Evolutionary conservation across 1,140 invertebrate species (phyloP), one percentile per base, ranked within the genome.

Genomic region (Eupristina koningsbergeri): DNA sequence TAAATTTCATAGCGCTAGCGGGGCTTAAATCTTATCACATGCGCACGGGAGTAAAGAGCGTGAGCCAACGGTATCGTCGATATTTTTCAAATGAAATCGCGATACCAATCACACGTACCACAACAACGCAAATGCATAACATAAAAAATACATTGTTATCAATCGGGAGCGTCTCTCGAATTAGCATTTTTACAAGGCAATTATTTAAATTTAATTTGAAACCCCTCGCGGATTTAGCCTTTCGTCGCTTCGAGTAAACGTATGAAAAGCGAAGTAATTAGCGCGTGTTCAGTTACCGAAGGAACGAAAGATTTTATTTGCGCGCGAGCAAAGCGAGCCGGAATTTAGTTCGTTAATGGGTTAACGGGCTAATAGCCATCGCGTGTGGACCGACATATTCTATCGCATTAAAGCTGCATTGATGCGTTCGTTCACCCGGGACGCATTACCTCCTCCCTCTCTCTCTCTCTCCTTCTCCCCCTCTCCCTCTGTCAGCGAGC

Each of bases 321-420:
- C 26, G n/a, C 41, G n/a, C 26, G 17, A 61, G 71, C 61, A 45
- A 61, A 26, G 69, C 29, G 29, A 69, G 78, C 69, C 78, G 45
- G n/a, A n/a, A n/a, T n/a, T n/a, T n/a, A 69, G 61, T 41, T 39
- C 53, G 50, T 61, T 81, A 81, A 81, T 74, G 53, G 80, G 80
- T 64, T 82, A 82, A 82, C 80, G 80, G 73, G 73, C 73, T 82
- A 82, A 82, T 82, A 45, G 80, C 26, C 36, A 45, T 64, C 64
- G 22, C 58, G 22, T 47, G 45, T 22, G 29, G 77, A 50, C 19
- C 8, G 26, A 41, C 67, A 22, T 41, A 71, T 36, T 58, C 50
- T 58, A 47, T 45, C 58, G 58, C 29, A 77, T 61, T 77, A 50
- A 71, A 71, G 39, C 36, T 41, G 58, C 73, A 76, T 82, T 76